Evolutionary conservation across 2,797 vertebrate genomes (phyloP).

Genomic region (Acropternis orthonyx): DNA sequence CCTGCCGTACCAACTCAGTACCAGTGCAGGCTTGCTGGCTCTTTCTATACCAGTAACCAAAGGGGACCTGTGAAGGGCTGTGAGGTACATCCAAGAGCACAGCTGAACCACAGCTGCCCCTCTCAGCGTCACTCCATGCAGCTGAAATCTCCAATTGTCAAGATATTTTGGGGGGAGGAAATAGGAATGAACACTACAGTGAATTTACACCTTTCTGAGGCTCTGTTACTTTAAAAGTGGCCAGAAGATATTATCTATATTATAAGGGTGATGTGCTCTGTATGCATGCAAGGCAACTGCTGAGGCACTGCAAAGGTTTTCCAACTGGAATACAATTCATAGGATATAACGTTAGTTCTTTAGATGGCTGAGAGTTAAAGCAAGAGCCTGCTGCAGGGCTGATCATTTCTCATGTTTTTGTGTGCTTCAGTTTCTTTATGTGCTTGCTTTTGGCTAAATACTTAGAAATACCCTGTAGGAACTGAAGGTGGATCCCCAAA

Average conservation of each 20-base stretch:
- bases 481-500: background rate
- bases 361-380: conserved; percentile 5
- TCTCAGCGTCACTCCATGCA: background rate
- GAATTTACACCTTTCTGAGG: background rate
- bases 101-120: background rate
- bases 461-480: background rate
- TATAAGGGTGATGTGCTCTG: background rate
- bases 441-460: background rate
- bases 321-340: background rate
- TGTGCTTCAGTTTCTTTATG: background rate
- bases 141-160: background rate
- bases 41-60: background rate
- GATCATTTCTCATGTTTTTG: background rate
- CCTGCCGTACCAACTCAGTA: background rate
- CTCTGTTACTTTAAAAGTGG: background rate
- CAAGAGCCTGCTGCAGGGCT: background rate
- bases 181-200: background rate
- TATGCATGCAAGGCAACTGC: background rate
- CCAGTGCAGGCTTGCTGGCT: background rate
- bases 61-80: background rate
- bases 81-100: background rate
- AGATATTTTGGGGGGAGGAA: background rate
- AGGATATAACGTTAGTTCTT: background rate
- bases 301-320: background rate
- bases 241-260: background rate